phyloP scores from a whole-genome alignment of 2,113 vertebrate species.

The Morone chrysops region DNA sequence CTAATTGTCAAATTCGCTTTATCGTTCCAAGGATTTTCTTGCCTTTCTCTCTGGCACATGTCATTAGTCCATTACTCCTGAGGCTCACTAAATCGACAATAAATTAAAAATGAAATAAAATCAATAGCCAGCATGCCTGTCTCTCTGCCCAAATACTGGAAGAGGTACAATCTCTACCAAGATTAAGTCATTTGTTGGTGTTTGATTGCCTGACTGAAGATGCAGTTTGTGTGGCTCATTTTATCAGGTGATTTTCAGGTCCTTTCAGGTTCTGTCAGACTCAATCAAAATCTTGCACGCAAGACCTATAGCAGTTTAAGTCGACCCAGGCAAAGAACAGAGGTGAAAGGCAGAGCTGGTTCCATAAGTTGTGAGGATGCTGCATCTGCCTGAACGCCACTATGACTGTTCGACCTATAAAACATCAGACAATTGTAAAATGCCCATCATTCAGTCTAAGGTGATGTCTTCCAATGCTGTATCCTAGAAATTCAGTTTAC shows the following conservation, averaged over 20 bases:
- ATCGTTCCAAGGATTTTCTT: neutral
- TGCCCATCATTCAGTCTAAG: neutral
- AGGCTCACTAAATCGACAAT: neutral
- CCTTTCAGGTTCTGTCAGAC: slow-evolving; percentile 3
- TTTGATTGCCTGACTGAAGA: slow-evolving; percentile 25
- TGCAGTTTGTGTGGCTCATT: neutral
- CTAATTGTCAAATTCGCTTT: neutral
- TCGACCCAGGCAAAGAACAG: neutral
- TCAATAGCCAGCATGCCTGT: slow-evolving; percentile 1
- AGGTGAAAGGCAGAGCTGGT: neutral
- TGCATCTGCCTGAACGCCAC: neutral
- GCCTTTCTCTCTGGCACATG: neutral
- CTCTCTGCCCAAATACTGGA: neutral
- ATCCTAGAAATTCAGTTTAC: neutral
- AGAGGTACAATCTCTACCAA: neutral
- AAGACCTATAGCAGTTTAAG: neutral
- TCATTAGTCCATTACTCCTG: neutral
- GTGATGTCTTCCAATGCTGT: neutral
- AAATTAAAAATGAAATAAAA: neutral
- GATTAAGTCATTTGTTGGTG: slow-evolving; percentile 22
- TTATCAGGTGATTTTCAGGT: slow-evolving; percentile 24
- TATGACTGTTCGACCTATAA: neutral
- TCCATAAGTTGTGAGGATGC: neutral
- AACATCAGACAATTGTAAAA: neutral
- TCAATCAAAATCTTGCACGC: slow-evolving; percentile 5